These are phyloP conservation scores for Troides oblongomaculatus DNA, from an alignment of 2,888 invertebrate species.

Conservation along the genomic window DNA sequence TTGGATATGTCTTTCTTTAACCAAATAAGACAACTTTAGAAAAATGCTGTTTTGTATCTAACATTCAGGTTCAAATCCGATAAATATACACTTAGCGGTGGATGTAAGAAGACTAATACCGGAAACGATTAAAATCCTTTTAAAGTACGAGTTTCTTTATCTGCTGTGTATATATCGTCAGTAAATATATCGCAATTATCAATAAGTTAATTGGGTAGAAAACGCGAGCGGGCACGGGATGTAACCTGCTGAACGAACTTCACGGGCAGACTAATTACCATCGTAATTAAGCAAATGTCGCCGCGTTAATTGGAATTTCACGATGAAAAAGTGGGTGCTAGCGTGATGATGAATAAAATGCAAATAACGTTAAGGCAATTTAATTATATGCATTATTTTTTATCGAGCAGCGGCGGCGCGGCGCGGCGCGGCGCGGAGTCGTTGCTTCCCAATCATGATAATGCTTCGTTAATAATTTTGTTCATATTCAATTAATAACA, in stretches of 20 bases:
- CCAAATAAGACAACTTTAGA: too few relatives aligned
- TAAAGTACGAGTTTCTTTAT: not conserved
- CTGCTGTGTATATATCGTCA: conserved; percentile 7
- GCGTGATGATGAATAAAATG: conserved; percentile 61
- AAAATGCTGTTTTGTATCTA: too few relatives aligned
- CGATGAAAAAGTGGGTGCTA: conserved; percentile 59
- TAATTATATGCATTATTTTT: conserved; percentile 26
- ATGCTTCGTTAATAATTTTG: conserved; percentile 30
- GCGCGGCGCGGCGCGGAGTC: not conserved
- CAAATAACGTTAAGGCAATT: conserved; percentile 49
- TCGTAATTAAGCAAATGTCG: conserved; percentile 61
- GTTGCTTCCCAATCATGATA: conserved; percentile 25
- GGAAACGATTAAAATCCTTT: not conserved
- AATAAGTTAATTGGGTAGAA: conserved; percentile 30
- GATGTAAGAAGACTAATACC: not conserved
- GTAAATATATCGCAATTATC: conserved; percentile 32
- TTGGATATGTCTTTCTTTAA: too few relatives aligned
- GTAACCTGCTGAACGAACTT: conserved; percentile 34
- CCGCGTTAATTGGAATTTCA: conserved; percentile 55
- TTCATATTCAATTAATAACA: conserved; percentile 27
- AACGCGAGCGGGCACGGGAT: conserved; percentile 30
- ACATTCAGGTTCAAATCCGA: too few relatives aligned
- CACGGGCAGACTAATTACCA: conserved; percentile 55
- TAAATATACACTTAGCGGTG: too few relatives aligned
- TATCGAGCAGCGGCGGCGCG: conserved; percentile 6